Base-by-base conservation (phyloP, 23 tunicate species). In the Ascidia mentula region DNA sequence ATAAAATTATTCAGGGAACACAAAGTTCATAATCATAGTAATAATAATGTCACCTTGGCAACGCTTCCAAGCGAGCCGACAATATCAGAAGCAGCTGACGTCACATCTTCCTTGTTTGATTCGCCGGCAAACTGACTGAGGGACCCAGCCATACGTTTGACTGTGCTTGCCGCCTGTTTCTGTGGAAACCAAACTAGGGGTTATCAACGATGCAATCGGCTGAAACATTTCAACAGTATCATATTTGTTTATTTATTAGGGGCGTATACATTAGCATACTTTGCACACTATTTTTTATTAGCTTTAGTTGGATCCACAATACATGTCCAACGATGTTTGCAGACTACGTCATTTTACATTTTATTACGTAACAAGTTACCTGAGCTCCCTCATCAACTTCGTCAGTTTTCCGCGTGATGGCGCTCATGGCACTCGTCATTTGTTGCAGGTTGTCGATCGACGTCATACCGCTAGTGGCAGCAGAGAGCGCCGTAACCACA, bases 51-150 rank as follows among this genome's bases (percentile, higher is more conserved):
- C 36, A 90, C 98, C 81, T 93, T 84, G 9, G 98, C 98, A 38
- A 93, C 98, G 40, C 91, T 93, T 75, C 98, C 98, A 2, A 93
- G 86, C 34, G 98, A 93, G 22, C 98, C 98, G 40, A 93, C 88
- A 72, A 93, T 88, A 60, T 88, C 88, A 24, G 69, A 26, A 5
- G 98, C 98, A 0, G 98, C 93, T 22, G 76, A 60, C 45, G 98
- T 82, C 60, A 88, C 83, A 45, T 93, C 94, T 75, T 88, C 98
- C 70, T 93, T 93, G 60, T 76, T 93, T 12, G 98, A 84, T 24
- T 93, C 98, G 13, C 72, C 87, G 6, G 89, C 80, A 40, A 93
- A 93, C 17, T 59, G 37, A 28, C 83, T 40, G n/a, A 93, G 71
- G 1, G 81, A 75, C 34, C 85, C 92, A 7, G 98, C 90, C 94